Base-by-base conservation (phyloP, 2,888 invertebrate genomes). In the Caenorhabditis parvicauda region DNA sequence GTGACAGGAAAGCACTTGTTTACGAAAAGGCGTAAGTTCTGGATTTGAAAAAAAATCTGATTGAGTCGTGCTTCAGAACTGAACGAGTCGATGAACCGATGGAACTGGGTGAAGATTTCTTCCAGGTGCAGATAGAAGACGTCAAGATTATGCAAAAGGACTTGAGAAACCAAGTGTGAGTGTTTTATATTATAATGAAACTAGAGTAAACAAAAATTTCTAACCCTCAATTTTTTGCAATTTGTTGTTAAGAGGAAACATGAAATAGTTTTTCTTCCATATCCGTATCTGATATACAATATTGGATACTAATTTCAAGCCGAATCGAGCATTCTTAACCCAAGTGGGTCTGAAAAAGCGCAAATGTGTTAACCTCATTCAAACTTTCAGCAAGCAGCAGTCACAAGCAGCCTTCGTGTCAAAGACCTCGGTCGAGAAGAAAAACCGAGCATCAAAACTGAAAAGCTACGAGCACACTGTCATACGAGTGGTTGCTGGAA, bases 391-490 rank as follows among this genome's bases (percentile, higher is more conserved):
- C 12, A 54, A 52, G 2, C 56, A 59, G 19, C 61, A 67, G 22
- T 63, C 59, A 1, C 64, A 75, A 37, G 52, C 66, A 1, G 67
- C 70, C 24, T 60, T 75, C 28, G 45, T 75, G 3, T 70, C 73
- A 0, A 52, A 56, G 19, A 41, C 52, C 1, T 70, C 58, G 35
- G 24, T 75, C 14, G 55, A 58, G 17, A 60, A 63, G 42, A 70
- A 72, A 43, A 74, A 75, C 51, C 56, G 62, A 4, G 58, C 70
- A 24, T 48, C 63, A 29, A 75, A 75, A 56, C 35, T 67, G 41
- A 56, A 55, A n/a, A 70, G 70, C 1, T 75, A 66, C 53, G 56
- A 64, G 41, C 63, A 75, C 49, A 58, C 67, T 12, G 75, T 75
- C 3, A 53, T 75, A 22, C 65, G 75, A 14, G 51, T 74, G 32